These are phyloP conservation scores for Eubasilissa regina DNA, from an alignment of 1,140 invertebrate species.

Conservation along the genomic window DNA sequence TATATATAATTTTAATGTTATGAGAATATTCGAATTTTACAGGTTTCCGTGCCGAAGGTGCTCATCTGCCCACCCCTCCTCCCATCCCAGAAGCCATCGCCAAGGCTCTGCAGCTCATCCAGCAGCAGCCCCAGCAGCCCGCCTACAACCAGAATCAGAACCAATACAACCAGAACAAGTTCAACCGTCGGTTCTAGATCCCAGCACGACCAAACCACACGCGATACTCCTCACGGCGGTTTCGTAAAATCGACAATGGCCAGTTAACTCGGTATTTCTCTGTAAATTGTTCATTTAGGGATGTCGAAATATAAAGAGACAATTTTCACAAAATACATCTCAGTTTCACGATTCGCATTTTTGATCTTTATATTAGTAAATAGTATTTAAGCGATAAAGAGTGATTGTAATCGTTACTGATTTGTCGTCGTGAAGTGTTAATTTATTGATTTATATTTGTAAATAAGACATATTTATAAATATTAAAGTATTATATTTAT, in stretches of 20 bases:
- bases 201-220: neutral
- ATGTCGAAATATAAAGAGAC: neutral
- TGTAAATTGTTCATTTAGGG: neutral
- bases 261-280: slow-evolving; percentile 21
- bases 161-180: slow-evolving; percentile 44
- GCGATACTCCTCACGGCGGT: neutral
- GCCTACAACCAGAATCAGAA: slow-evolving; percentile 59
- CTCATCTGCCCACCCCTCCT: slow-evolving; percentile 78
- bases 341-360: neutral
- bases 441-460: slow-evolving; percentile 19
- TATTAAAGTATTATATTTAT: slow-evolving; percentile 35
- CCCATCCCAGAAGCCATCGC: slow-evolving; percentile 79
- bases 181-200: slow-evolving; percentile 54
- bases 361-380: neutral
- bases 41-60: slow-evolving; percentile 76
- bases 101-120: slow-evolving; percentile 74
- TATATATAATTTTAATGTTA: too few relatives aligned
- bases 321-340: neutral
- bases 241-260: slow-evolving; percentile 22
- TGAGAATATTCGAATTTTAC: slow-evolving; percentile 29
- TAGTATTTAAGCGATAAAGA: neutral
- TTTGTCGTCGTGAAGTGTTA: slow-evolving; percentile 8
- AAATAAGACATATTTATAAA: slow-evolving; percentile 20
- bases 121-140: slow-evolving; percentile 66
- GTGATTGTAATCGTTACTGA: slow-evolving; percentile 15